These are phyloP conservation scores for Callinectes sapidus DNA, from an alignment of 2,888 invertebrate species.

Conservation along the genomic window DNA sequence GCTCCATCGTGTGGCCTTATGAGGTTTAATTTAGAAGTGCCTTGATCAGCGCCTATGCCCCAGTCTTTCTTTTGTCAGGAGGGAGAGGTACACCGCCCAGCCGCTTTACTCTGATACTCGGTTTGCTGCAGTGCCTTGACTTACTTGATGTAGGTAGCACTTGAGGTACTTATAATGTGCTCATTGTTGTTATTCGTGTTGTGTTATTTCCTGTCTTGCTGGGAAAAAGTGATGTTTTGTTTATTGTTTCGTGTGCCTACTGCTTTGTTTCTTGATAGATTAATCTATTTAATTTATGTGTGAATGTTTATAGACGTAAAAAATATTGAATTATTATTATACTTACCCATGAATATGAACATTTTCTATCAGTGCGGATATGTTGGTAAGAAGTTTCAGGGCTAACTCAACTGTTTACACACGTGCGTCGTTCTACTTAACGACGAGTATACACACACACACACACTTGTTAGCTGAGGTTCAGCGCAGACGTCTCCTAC, in stretches of 20 bases:
- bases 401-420: neutral
- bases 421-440: neutral
- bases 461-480: neutral
- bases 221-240: neutral
- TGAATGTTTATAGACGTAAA: neutral
- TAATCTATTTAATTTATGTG: neutral
- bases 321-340: neutral
- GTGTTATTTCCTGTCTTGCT: neutral
- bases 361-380: neutral
- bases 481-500: too few relatives aligned
- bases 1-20: neutral
- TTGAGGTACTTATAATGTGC: neutral
- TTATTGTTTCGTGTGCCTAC: neutral
- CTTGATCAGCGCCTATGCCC: neutral
- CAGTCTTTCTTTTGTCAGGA: neutral
- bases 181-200: neutral
- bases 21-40: neutral
- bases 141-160: neutral
- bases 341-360: neutral
- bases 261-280: neutral
- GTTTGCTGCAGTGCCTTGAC: neutral
- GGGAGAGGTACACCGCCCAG: neutral
- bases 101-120: neutral
- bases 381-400: neutral
- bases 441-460: neutral